Evolutionary conservation across 2,888 invertebrate species (phyloP), one percentile per base, ranked within the genome.

Genomic region (Cephus pulcher): DNA sequence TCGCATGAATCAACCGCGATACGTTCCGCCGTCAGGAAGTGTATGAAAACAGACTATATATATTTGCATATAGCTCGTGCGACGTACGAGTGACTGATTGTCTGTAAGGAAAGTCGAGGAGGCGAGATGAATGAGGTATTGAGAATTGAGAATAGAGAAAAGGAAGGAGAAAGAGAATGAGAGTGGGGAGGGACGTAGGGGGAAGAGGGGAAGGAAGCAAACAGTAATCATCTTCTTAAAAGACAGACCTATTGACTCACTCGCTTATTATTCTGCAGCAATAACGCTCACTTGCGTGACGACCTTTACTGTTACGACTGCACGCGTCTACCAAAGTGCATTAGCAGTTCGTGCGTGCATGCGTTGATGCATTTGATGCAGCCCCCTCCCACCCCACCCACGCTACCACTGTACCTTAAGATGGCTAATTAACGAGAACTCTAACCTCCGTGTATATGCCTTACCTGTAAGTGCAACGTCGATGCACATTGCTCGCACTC

Each of bases 261-360:
- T 79, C 80, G 69, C 77, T 80, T 76, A 80, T 80, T 75, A 76
- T 33, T 75, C 79, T 75, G 71, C 80, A 75, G 75, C 75, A 75
- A 35, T 73, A 33, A 84, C 85, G 84, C 85, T 82, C 80, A 73
- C 76, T 75, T 75, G 80, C 73, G 75, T 75, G 76, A 30, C 74
- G 80, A 75, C 76, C 40, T 56, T 56, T 56, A 56, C 40, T 56
- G 40, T 56, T 56, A 56, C 40, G 15, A 56, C 40, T 56, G 79
- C 76, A 74, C 79, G 56, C 69, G 69, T 37, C 86, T 88, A 88
- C 86, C 86, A 87, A 86, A 87, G 86, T 85, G 86, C 86, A 86
- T 86, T 81, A 82, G 77, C 75, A 84, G 78, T 56, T 56, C 71
- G 71, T 71, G 71, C 71, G 71, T 34, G 71, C 71, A 34, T 33